Evolutionary conservation across 1,140 invertebrate species (phyloP).

Genomic region (Penaeus vannamei): DNA sequence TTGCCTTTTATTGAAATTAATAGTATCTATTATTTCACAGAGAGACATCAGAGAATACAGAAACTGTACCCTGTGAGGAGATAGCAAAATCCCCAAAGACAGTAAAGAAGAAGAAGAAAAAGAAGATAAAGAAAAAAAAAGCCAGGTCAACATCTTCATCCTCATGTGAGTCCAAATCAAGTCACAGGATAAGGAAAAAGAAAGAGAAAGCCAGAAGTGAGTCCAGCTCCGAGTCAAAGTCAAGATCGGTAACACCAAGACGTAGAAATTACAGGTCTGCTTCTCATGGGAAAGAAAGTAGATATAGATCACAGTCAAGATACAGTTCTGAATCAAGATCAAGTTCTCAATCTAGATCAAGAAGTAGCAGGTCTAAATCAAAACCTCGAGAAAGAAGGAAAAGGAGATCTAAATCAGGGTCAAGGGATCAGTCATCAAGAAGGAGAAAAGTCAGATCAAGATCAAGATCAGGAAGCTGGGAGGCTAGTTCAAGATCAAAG

Average conservation of each 20-base stretch:
- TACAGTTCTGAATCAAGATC: neutral
- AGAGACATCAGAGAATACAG: no score
- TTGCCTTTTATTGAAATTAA: no score
- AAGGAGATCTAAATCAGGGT: neutral
- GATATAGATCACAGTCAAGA: neutral
- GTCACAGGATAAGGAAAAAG: neutral
- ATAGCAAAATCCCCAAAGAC: no score
- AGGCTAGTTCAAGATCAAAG: neutral
- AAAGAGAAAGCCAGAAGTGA: no score
- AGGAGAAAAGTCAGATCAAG: neutral
- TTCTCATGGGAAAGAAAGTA: neutral
- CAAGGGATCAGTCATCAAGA: neutral
- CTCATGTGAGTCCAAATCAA: neutral
- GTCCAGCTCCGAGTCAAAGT: neutral
- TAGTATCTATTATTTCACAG: no score
- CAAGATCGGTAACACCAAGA: neutral
- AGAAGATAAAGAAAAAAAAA: no score
- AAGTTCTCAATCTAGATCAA: slow-evolving; percentile 4
- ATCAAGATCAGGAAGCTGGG: neutral
- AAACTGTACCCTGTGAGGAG: no score
- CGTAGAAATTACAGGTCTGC: neutral
- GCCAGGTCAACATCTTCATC: neutral
- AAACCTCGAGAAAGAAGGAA: neutral
- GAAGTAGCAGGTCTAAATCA: slow-evolving; percentile 1
- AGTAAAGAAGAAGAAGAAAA: no score